These are phyloP conservation scores for Caradrina clavipalpis DNA, from an alignment of 2,888 invertebrate species.

Conservation along the genomic window DNA sequence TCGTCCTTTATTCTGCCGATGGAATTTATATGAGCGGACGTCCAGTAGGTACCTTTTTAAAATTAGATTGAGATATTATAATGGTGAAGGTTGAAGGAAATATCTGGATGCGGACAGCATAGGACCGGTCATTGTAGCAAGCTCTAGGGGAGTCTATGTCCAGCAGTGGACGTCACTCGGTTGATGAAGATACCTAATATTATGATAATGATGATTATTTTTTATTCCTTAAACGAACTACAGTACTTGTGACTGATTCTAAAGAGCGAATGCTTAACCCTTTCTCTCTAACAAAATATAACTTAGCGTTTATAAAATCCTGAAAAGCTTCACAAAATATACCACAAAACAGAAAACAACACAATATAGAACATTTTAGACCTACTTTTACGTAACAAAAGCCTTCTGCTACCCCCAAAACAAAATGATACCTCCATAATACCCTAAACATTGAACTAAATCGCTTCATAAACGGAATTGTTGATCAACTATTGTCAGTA, in stretches of 20 bases:
- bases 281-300: not conserved
- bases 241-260: not conserved
- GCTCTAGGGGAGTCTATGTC: too few species aligned
- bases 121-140: too few species aligned
- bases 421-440: conserved; percentile 31
- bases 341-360: conserved; percentile 1
- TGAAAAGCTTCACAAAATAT: conserved; percentile 20
- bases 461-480: conserved; percentile 47
- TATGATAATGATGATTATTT: too few species aligned
- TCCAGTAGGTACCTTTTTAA: not conserved
- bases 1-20: not conserved
- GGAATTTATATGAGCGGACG: not conserved
- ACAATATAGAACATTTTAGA: conserved; percentile 29
- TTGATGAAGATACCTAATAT: too few species aligned
- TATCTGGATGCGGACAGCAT: too few species aligned
- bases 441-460: conserved; percentile 31
- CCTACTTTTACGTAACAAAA: conserved; percentile 31
- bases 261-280: not conserved
- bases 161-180: too few species aligned
- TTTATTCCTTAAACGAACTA: too few species aligned
- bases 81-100: too few species aligned
- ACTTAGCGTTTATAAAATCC: not conserved
- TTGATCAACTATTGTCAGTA: conserved; percentile 48
- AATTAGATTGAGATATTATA: not conserved
- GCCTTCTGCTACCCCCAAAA: conserved; percentile 12